Evolutionary conservation across 2,113 vertebrate genomes (phyloP), one percentile per base, ranked within the genome.

Genomic region (Phaethornis superciliosus): DNA sequence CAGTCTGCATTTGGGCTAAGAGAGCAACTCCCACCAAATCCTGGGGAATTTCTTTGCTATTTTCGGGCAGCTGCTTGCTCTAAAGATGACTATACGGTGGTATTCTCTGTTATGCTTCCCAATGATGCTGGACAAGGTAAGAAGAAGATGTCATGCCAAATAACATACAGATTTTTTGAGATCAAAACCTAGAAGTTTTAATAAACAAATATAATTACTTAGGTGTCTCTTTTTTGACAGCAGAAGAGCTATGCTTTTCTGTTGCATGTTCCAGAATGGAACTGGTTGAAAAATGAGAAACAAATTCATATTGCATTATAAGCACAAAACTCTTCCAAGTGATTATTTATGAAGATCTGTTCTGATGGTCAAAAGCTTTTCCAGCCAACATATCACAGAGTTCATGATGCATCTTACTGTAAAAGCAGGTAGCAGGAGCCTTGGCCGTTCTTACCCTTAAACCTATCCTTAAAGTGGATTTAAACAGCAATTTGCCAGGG

Each of bases 161-260:
- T 2, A 68, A 3, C 13, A 16, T 51, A 26, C 16, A 4, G 2
- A 2, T 10, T 27, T 47, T 58, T 35, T n/a, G 12, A 6, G 2
- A 14, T 79, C 27, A 85, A 69, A 35, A 0, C 12, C 15, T 4
- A 46, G 18, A 85, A 27, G 16, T 69, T 60, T 65, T 18, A 64
- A 8, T 47, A 68, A 55, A 55, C 16, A 80, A 64, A 30, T 42
- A 1, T 35, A 76, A 40, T 6, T 7, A 21, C 13, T 37, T 47
- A 40, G 17, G 4, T 52, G 30, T 47, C 23, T 59, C 32, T 19
- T 56, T 82, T 23, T 18, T 80, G 26, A 12, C 40, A 79, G 33
- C 18, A 54, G 28, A 33, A 63, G 27, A 81, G 7, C 5, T 26
- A 18, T 17, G 22, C 5, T 80, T 28, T 91, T 89, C 32, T 79